Evolutionary conservation across 92 coral and sea anemone genomes (phyloP).

Genomic region (Palythoa grandiflora): DNA sequence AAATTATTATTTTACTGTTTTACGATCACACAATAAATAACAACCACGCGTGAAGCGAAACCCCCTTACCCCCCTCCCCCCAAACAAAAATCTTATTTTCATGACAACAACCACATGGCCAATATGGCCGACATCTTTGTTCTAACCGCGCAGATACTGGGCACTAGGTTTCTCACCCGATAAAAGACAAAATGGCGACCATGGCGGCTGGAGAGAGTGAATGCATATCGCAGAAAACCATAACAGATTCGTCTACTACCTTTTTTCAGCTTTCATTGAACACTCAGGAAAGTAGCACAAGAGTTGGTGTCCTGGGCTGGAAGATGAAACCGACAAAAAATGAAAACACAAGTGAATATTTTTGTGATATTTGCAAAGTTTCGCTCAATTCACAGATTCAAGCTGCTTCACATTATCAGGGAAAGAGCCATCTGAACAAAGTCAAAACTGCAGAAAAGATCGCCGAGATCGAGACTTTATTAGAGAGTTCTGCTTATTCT

Average conservation of each 20-base stretch:
- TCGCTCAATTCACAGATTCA: slow-evolving; percentile 81
- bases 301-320: slow-evolving; percentile 26
- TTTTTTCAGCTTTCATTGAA: slow-evolving; percentile 25
- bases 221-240: background rate
- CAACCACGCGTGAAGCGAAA: too few relatives aligned
- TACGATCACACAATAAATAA: too few relatives aligned
- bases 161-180: background rate
- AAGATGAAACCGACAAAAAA: slow-evolving; percentile 23
- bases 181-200: background rate
- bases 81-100: background rate
- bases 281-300: background rate
- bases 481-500: background rate
- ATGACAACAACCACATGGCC: background rate
- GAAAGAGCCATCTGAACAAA: slow-evolving; percentile 81
- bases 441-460: slow-evolving; percentile 61
- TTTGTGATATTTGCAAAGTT: slow-evolving; percentile 84
- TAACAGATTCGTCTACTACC: slow-evolving; percentile 7
- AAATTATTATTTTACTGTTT: too few relatives aligned
- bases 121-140: background rate
- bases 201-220: background rate
- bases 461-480: slow-evolving; percentile 49
- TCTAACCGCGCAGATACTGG: background rate
- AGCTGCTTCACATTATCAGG: slow-evolving; percentile 84
- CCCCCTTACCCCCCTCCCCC: too few relatives aligned
- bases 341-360: slow-evolving; percentile 24